Percentiles rank a stretch among this genome's conserved stretches.
These are phyloP conservation scores for Pollachius pollachius DNA, from an alignment of 2,113 vertebrate species.

Conservation along the genomic window DNA sequence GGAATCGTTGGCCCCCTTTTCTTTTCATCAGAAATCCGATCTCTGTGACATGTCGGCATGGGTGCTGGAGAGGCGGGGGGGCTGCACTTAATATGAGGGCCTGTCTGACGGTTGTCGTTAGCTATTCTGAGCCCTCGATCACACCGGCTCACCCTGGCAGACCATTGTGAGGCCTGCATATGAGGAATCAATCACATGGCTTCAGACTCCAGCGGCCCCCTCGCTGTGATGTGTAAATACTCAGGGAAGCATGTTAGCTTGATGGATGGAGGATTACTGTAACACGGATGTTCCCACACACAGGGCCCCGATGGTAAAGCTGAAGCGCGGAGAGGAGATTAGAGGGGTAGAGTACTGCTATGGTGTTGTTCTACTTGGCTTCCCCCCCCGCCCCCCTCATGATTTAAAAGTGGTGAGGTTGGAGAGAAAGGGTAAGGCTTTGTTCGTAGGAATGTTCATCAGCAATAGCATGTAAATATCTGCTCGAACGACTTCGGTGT, in stretches of 20 bases:
- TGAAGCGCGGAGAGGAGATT: background rate
- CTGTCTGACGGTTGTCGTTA: background rate
- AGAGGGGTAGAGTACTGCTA: background rate
- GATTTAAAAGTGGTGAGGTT: background rate
- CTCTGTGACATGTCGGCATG: no score
- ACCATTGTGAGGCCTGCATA: constrained; percentile 10
- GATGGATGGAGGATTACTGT: constrained; percentile 14
- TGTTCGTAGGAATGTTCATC: background rate
- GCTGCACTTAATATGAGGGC: no score
- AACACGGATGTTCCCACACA: constrained; percentile 1
- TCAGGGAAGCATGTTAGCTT: constrained; percentile 1
- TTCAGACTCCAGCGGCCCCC: constrained; percentile 9
- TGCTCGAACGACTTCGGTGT: background rate
- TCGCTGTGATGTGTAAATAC: constrained; percentile 1
- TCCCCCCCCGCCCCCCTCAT: background rate
- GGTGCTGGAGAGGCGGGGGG: no score
- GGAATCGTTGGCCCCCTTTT: no score
- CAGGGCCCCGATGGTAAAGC: background rate
- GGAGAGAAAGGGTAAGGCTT: background rate
- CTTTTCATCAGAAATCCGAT: no score
- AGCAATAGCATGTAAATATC: background rate
- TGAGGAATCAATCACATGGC: constrained; percentile 11
- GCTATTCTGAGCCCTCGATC: constrained; percentile 9
- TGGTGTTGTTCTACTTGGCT: background rate
- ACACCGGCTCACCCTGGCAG: constrained; percentile 19